Percentiles rank a stretch among this genome's conserved stretches.
Evolutionary conservation across 2,888 invertebrate genomes (phyloP).

Genomic region (Tetropium fuscum): DNA sequence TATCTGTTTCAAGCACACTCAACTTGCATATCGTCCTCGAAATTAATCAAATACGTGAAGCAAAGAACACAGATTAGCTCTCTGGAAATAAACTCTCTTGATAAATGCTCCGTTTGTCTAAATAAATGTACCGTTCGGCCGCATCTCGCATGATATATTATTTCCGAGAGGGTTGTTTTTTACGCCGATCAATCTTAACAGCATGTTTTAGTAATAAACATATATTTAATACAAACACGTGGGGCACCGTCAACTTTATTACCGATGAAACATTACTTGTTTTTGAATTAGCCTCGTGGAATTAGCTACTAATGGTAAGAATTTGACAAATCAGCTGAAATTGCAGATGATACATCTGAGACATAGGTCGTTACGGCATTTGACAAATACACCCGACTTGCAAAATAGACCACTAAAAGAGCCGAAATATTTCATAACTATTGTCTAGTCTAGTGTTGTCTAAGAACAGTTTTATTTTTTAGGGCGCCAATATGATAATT

Average conservation of each 20-base stretch:
- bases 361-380: no score
- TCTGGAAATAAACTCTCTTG: slow-evolving; percentile 57
- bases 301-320: slow-evolving; percentile 20
- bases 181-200: slow-evolving; percentile 54
- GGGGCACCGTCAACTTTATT: slow-evolving; percentile 32
- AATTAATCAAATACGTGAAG: slow-evolving; percentile 50
- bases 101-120: slow-evolving; percentile 61
- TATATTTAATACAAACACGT: slow-evolving; percentile 53
- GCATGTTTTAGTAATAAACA: slow-evolving; percentile 57
- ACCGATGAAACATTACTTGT: slow-evolving; percentile 33
- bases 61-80: slow-evolving; percentile 54
- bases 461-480: no score
- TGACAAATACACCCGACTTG: no score
- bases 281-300: slow-evolving; percentile 35
- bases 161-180: slow-evolving; percentile 60
- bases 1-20: slow-evolving; percentile 31
- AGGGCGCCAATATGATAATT: no score
- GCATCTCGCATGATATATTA: slow-evolving; percentile 60
- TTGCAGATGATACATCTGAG: slow-evolving; percentile 6
- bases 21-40: slow-evolving; percentile 24
- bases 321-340: slow-evolving; percentile 14
- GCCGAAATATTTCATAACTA: neutral
- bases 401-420: no score
- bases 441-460: no score
- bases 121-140: slow-evolving; percentile 59